phyloP scores from a whole-genome alignment of 2,113 vertebrate genomes.

The Phrynocephalus versicolor region DNA sequence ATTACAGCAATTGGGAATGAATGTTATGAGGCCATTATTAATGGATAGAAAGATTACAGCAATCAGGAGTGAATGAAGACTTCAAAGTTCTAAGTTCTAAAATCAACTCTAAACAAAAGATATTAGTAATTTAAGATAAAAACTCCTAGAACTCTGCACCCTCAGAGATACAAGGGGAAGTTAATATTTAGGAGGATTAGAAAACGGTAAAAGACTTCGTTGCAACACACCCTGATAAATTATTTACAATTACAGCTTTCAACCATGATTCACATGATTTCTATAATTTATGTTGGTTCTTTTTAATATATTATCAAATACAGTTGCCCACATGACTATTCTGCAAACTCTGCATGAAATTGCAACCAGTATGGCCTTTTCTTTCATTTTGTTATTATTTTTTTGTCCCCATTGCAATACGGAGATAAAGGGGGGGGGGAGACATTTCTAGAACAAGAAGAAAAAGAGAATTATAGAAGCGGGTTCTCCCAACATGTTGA shows the following conservation, averaged over 20 bases:
- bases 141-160: not conserved
- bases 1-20: slow-evolving; percentile 30
- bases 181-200: not conserved
- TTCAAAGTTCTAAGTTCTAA: slow-evolving; percentile 6
- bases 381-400: slow-evolving; percentile 8
- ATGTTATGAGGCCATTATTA: not conserved
- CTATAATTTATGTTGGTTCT: not conserved
- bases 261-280: not conserved
- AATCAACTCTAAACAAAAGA: not conserved
- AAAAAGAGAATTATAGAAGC: not conserved
- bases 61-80: not conserved
- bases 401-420: not conserved
- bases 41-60: slow-evolving; percentile 10
- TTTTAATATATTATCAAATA: not conserved
- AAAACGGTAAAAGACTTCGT: not conserved
- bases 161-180: not conserved
- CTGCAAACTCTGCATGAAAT: rapidly evolving
- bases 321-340: not conserved
- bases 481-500: slow-evolving; percentile 3
- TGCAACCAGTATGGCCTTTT: not conserved
- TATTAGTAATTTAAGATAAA: not conserved
- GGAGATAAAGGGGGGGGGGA: not conserved
- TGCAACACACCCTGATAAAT: not conserved
- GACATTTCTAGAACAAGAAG: not conserved
- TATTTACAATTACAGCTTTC: slow-evolving; percentile 21